Evolutionary conservation across 2,113 vertebrate genomes (phyloP), one percentile per base, ranked within the genome.

Genomic region (Sakesphorus luctuosus): DNA sequence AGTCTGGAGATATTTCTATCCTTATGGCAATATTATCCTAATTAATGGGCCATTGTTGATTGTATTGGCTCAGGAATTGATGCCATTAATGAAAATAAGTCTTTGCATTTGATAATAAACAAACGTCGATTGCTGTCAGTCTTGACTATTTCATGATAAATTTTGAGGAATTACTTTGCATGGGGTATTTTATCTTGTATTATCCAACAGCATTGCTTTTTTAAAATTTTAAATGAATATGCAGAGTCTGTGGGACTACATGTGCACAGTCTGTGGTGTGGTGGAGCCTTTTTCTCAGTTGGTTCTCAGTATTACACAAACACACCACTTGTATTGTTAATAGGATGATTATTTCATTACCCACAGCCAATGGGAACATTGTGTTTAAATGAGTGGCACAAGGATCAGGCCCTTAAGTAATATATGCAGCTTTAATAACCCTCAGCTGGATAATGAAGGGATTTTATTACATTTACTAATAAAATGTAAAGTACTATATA

Each of bases 1-100:
- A 86, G 46, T 66, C 61, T 89, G 93, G 71, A 91, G 74, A n/a
- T 92, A 29, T 95, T 93, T 72, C 84, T 97, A 20, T 90, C 92
- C 93, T 92, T 91, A 52, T 88, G 87, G 89, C 79, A 87, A 59
- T 44, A 12, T 68, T 83, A 53, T 77, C 76, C 86, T 90, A 67
- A 92, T 87, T 90, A 81, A 90, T 69, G 10, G 38, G 18, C 71
- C 62, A 68, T 28, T 84, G 33, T 94, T 95, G 58, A 88, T 96
- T 83, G 18, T 82, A 67, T 59, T 89, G 72, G 85, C 88, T 91
- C 59, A 33, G 40, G 35, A 56, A 62, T 71, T 90, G 74, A 63
- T 86, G 43, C 43, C 40, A 36, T 88, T 53, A 84, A 75, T 78
- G 65, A 85, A 92, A 91, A 95, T 52, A 87, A 85, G 74, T 53